Conservation (phyloP, 2,113 vertebrate species). For the Tor tambroides region DNA sequence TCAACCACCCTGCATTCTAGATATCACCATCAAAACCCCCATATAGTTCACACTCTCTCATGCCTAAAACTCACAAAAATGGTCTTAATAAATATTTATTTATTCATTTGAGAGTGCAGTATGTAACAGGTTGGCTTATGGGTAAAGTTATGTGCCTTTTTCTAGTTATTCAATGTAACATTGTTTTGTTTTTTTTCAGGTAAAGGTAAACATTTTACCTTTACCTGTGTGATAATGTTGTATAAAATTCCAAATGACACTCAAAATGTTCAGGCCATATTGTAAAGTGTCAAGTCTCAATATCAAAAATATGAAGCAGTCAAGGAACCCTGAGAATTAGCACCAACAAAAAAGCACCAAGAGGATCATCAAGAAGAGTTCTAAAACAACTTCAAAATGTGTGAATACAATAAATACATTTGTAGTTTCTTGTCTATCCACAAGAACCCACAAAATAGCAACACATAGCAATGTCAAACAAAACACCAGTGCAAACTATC, state of each 20-base stretch:
- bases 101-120: background rate
- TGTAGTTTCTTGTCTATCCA: background rate
- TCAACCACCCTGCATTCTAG: no score
- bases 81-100: background rate
- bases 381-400: background rate
- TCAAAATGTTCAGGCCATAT: background rate
- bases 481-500: background rate
- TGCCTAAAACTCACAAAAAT: background rate
- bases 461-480: background rate
- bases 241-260: background rate
- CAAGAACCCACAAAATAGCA: background rate
- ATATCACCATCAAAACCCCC: background rate
- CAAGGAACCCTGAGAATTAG: background rate
- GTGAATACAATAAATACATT: background rate
- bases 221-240: background rate
- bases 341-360: conserved; percentile 2
- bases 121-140: background rate
- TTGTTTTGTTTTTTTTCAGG: background rate
- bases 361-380: background rate
- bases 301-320: background rate
- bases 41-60: background rate
- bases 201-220: background rate
- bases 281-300: background rate
- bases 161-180: background rate
- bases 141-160: background rate